Evolutionary conservation across 2,888 invertebrate species (phyloP).

Genomic region (Diaprepes abbreviatus): DNA sequence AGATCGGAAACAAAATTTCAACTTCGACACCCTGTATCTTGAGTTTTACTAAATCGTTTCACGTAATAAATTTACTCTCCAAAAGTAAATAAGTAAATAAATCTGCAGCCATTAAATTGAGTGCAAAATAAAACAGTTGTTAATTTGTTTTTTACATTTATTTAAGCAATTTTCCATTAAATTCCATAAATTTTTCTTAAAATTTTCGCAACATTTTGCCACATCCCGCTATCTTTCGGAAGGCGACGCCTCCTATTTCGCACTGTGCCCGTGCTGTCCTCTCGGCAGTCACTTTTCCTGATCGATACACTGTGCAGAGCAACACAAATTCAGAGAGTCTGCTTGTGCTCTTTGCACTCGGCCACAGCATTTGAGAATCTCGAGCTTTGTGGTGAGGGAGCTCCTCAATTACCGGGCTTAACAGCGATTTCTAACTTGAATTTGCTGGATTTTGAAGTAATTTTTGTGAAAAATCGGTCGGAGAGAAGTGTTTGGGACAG

Average conservation of each 20-base stretch:
- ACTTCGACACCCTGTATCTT: no score
- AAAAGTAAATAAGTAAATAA: no score
- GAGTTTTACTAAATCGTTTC: no score
- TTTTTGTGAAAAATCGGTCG: constrained; percentile 7
- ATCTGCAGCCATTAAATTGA: no score
- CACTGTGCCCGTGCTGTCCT: neutral
- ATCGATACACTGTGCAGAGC: constrained; percentile 46
- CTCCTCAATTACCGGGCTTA: constrained; percentile 9
- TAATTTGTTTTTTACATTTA: neutral
- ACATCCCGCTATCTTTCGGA: neutral
- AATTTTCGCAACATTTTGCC: neutral
- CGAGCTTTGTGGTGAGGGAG: constrained; percentile 23
- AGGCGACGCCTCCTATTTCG: neutral
- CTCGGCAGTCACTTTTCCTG: constrained; percentile 33
- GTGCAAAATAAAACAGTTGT: no score
- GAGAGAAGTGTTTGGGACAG: no score
- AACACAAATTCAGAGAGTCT: constrained; percentile 42
- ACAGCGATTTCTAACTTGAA: neutral
- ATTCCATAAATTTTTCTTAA: neutral
- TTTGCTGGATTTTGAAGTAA: neutral
- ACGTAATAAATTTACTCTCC: no score
- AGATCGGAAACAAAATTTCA: no score
- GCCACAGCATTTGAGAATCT: constrained; percentile 38
- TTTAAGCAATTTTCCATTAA: neutral
- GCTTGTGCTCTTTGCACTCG: constrained; percentile 28